These are phyloP conservation scores for Microctenopoma lineatum DNA, from an alignment of 2,797 vertebrate genomes.

Conservation along the genomic window DNA sequence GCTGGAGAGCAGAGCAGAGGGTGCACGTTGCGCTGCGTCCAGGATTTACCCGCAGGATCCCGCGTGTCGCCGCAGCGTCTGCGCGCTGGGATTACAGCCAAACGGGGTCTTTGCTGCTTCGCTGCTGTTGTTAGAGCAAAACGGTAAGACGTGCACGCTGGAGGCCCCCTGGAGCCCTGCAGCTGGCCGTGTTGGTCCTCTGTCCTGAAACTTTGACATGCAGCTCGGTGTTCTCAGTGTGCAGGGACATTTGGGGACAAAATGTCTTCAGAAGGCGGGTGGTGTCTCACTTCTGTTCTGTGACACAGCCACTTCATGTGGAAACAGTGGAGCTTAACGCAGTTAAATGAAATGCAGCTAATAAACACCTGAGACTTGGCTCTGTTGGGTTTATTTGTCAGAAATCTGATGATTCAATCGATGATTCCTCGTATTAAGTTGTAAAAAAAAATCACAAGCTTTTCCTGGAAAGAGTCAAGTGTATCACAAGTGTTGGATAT, in stretches of 20 bases:
- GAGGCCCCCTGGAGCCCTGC: neutral
- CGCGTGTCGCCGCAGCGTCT: accelerated
- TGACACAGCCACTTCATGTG: too few species aligned
- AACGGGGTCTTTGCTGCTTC: constrained; percentile 19
- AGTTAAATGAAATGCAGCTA: too few species aligned
- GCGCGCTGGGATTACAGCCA: constrained; percentile 17
- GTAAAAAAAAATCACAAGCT: neutral
- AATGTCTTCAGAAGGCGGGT: too few species aligned
- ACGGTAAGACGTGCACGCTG: constrained; percentile 56
- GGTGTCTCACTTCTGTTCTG: too few species aligned
- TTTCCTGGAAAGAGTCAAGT: constrained; percentile 8
- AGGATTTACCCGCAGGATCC: constrained; percentile 23
- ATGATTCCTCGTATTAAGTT: too few species aligned
- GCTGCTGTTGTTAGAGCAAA: constrained; percentile 31
- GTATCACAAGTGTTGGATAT: neutral
- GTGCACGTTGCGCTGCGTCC: neutral
- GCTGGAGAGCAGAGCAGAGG: neutral
- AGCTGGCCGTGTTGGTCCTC: too few species aligned
- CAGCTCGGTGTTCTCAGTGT: neutral
- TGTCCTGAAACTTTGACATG: neutral
- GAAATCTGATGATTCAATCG: too few species aligned
- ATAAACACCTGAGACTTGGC: neutral
- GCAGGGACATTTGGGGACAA: neutral
- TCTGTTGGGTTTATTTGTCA: neutral
- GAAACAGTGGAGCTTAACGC: too few species aligned